A percentile compares a stretch with the other conserved stretches of the same genome.
Evolutionary conservation across 1,140 invertebrate species (phyloP).

Genomic region (Bombus confusus): DNA sequence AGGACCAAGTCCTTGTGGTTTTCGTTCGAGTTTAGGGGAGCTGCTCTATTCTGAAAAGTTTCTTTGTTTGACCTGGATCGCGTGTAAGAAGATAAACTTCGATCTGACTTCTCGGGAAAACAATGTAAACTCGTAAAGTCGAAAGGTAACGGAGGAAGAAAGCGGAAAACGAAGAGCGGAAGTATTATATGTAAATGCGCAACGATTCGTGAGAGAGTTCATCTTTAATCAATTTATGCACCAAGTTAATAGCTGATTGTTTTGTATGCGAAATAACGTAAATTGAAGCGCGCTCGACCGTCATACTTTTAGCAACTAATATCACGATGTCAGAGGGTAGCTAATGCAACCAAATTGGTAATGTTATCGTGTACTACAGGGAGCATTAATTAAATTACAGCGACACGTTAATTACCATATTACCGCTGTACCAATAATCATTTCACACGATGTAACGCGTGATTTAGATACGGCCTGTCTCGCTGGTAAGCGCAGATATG

Average conservation of each 20-base stretch:
- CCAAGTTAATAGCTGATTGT: not conserved
- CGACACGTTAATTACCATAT: slow-evolving; percentile 43
- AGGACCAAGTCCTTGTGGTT: no score
- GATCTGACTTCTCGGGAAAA: not conserved
- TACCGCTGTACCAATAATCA: slow-evolving; percentile 33
- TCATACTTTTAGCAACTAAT: slow-evolving; percentile 30
- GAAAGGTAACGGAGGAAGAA: not conserved
- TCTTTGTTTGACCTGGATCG: not conserved
- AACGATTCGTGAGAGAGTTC: not conserved
- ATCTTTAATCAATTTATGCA: not conserved
- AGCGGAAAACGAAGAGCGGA: no score
- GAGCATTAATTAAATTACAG: slow-evolving; percentile 42
- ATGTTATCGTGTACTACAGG: slow-evolving; percentile 27
- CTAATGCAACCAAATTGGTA: slow-evolving; percentile 39
- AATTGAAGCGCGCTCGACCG: no score
- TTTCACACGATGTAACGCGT: slow-evolving; percentile 2
- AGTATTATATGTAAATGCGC: not conserved
- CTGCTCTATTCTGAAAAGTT: slow-evolving; percentile 14
- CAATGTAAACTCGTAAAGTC: not conserved
- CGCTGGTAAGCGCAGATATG: no score
- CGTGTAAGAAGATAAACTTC: slow-evolving; percentile 28
- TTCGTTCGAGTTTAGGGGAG: not conserved
- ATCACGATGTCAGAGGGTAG: not conserved
- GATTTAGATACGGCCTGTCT: not conserved
- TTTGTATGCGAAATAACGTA: not conserved